These are phyloP conservation scores for Calonectris borealis DNA, from an alignment of 2,113 vertebrate species.

Conservation along the genomic window DNA sequence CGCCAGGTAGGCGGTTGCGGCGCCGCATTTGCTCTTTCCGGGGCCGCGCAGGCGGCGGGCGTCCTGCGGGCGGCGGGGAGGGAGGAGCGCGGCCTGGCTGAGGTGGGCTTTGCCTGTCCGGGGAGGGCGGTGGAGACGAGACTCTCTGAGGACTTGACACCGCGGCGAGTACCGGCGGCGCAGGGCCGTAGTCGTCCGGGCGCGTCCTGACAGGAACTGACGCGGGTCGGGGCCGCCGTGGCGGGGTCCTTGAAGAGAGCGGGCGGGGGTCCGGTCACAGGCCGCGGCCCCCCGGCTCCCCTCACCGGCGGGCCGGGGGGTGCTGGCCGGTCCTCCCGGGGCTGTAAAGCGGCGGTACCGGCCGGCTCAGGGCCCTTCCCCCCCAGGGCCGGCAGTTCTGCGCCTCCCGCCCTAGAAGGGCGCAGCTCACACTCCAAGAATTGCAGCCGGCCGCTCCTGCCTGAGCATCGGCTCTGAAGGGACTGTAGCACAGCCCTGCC, in stretches of 20 bases:
- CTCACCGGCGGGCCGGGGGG: not conserved
- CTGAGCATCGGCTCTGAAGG: conserved; percentile 76
- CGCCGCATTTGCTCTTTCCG: not conserved
- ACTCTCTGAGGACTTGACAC: not conserved
- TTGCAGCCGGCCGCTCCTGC: not conserved
- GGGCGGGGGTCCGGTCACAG: not conserved
- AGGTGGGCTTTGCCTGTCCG: not conserved
- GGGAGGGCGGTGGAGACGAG: not conserved
- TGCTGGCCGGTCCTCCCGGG: too few relatives aligned
- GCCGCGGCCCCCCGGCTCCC: not conserved
- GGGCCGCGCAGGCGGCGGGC: too few relatives aligned
- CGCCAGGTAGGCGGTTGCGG: not conserved
- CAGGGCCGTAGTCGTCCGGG: too few relatives aligned
- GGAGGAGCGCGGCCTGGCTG: not conserved
- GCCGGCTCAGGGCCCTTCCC: too few relatives aligned
- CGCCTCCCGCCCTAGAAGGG: not conserved
- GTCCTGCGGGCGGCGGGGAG: rapidly evolving
- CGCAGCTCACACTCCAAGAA: not conserved
- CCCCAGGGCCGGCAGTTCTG: not conserved
- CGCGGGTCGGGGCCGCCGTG: not conserved
- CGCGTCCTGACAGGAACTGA: not conserved
- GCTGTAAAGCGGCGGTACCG: not conserved
- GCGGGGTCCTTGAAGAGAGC: not conserved
- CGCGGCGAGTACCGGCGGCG: not conserved
- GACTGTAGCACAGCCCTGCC: not conserved